Evolutionary conservation across 2,797 vertebrate species (phyloP).

Genomic region (Xenops minutus): DNA sequence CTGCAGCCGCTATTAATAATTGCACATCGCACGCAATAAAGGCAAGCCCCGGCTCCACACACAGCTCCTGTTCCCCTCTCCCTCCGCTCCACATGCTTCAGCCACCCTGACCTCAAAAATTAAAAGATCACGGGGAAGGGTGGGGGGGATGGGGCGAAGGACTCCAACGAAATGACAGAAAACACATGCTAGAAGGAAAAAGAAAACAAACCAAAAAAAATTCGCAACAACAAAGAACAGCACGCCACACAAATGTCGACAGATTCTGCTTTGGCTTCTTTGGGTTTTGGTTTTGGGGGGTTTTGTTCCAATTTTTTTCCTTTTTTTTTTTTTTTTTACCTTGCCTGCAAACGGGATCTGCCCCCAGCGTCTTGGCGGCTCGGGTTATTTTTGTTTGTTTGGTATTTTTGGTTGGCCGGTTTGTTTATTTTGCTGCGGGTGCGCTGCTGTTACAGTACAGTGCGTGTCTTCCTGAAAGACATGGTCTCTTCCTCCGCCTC

Average conservation of each 20-base stretch:
- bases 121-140: background rate
- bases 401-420: conserved; percentile 18
- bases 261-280: background rate
- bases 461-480: conserved; percentile 24
- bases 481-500: conserved; percentile 38
- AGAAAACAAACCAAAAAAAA: background rate
- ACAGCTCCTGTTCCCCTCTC: background rate
- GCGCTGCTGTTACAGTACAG: conserved; percentile 36
- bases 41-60: background rate
- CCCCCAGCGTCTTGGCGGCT: conserved; percentile 67
- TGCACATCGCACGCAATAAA: background rate
- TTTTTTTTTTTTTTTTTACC: conserved; percentile 49
- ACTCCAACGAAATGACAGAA: conserved; percentile 14
- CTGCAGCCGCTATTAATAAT: conserved; percentile 37
- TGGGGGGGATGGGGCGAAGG: background rate
- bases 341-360: conserved; percentile 59
- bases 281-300: background rate
- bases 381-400: conserved; percentile 34
- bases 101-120: conserved; percentile 34
- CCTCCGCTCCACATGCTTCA: background rate
- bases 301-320: background rate
- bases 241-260: background rate
- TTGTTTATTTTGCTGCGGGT: conserved; percentile 42
- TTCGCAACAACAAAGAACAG: conserved; percentile 8
- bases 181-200: background rate